These are phyloP conservation scores for Andrena dorsata DNA, from an alignment of 2,888 invertebrate genomes.

Conservation along the genomic window DNA sequence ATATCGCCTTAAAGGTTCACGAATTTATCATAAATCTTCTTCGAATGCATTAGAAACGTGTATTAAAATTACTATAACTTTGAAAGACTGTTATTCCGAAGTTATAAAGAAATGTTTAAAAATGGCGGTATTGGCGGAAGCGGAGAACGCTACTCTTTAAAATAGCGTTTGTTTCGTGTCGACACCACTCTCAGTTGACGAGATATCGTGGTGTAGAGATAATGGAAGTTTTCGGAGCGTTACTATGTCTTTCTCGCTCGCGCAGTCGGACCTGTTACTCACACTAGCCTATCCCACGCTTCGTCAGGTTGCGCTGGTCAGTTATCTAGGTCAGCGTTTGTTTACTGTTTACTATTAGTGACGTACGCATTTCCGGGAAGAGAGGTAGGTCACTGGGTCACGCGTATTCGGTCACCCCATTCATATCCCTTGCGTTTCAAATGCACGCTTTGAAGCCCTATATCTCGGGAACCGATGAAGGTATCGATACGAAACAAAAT, in stretches of 20 bases:
- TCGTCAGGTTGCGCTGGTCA: neutral
- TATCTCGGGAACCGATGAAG: neutral
- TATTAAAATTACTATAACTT: no score
- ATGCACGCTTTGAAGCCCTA: neutral
- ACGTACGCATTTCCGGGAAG: neutral
- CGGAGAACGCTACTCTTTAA: neutral
- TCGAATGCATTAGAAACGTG: neutral
- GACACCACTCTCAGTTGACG: neutral
- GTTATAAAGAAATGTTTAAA: no score
- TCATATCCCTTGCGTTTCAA: neutral
- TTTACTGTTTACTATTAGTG: neutral
- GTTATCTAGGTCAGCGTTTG: neutral
- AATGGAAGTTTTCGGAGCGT: neutral
- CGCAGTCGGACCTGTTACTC: neutral
- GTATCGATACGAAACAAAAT: no score
- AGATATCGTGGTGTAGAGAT: neutral
- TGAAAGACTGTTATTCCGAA: no score
- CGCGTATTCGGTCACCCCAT: neutral
- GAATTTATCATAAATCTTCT: neutral
- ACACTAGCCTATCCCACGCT: neutral
- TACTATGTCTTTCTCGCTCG: neutral
- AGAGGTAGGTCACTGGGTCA: neutral
- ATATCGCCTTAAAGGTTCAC: no score
- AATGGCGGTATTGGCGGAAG: neutral
- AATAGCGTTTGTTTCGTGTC: neutral